phyloP scores from a whole-genome alignment of 2,797 vertebrate species.

The Anguilla megastoma region DNA sequence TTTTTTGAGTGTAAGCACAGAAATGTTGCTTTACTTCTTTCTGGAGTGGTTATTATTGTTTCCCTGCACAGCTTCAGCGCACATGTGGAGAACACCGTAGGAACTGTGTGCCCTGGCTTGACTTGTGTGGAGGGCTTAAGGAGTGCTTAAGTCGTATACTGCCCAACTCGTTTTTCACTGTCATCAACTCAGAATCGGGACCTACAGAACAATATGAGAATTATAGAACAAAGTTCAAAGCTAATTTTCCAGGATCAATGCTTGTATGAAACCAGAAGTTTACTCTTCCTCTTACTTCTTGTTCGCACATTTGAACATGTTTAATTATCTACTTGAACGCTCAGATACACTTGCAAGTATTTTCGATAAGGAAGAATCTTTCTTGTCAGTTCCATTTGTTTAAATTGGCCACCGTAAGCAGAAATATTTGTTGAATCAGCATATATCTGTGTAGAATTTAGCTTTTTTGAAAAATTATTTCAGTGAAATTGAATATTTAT shows the following conservation, averaged over 20 bases:
- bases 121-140: background rate
- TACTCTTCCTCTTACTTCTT: background rate
- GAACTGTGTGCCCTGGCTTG: background rate
- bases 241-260: background rate
- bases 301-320: conserved; percentile 13
- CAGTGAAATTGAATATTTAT: background rate
- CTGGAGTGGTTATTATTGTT: background rate
- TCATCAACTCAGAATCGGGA: background rate
- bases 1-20: background rate
- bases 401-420: background rate
- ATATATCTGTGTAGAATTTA: background rate
- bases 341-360: conserved; percentile 2
- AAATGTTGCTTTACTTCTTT: background rate
- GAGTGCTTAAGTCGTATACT: background rate
- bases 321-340: conserved; percentile 36
- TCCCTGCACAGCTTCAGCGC: background rate
- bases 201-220: background rate
- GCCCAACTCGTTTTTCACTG: background rate
- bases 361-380: background rate
- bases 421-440: conserved; percentile 6
- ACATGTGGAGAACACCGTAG: background rate
- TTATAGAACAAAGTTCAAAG: background rate
- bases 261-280: conserved; percentile 6
- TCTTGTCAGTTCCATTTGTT: conserved; percentile 10
- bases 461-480: conserved; percentile 11